These are phyloP conservation scores for Agrochola lychnidis DNA, from an alignment of 2,888 invertebrate species.

Conservation along the genomic window DNA sequence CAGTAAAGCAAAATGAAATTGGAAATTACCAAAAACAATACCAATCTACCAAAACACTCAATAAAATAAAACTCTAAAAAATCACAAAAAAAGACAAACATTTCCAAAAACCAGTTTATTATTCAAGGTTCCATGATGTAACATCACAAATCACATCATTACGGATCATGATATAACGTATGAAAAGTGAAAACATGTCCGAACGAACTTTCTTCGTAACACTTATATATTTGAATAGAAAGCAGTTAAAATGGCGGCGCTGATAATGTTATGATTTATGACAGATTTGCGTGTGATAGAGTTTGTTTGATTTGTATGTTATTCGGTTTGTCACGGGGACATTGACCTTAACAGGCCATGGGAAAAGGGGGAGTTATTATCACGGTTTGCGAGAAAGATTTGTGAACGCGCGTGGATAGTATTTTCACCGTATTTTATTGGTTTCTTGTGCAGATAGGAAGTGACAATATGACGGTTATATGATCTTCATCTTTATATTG, in stretches of 20 bases:
- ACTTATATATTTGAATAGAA: conserved; percentile 85
- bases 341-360: conserved; percentile 42
- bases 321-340: conserved; percentile 37
- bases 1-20: not conserved
- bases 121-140: conserved; percentile 58
- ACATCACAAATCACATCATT: conserved; percentile 65
- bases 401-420: not conserved
- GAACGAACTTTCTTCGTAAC: conserved; percentile 78
- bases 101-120: conserved; percentile 49
- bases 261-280: conserved; percentile 63
- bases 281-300: conserved; percentile 61
- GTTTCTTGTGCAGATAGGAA: not conserved
- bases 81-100: conserved; percentile 14
- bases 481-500: not conserved
- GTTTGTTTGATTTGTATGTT: conserved; percentile 31
- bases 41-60: not conserved
- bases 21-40: not conserved
- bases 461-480: not conserved
- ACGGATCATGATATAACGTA: conserved; percentile 70
- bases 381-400: conserved; percentile 14
- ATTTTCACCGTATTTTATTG: not conserved
- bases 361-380: conserved; percentile 34
- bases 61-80: not conserved
- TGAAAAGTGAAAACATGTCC: conserved; percentile 81
- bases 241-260: conserved; percentile 68